Evolutionary conservation across 1,140 invertebrate species (phyloP).

Genomic region (Reticulitermes speratus): DNA sequence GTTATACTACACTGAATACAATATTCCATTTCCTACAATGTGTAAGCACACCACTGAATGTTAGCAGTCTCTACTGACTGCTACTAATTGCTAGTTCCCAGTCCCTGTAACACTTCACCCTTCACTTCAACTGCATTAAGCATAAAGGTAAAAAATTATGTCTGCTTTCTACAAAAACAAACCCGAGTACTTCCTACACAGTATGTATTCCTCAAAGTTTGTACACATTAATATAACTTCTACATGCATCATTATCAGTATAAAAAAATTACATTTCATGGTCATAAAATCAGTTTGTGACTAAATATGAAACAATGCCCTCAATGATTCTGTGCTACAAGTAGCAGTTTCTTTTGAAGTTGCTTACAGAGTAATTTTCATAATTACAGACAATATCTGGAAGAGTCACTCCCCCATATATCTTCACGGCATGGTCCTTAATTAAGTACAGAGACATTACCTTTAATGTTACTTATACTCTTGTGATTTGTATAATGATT

Average conservation of each 20-base stretch:
- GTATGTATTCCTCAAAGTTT: conserved; percentile 6
- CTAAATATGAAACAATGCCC: not conserved
- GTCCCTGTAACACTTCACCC: no score
- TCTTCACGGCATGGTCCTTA: no score
- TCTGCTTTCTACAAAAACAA: not conserved
- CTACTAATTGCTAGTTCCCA: no score
- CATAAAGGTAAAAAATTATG: no score
- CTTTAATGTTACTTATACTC: no score
- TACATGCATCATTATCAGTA: not conserved
- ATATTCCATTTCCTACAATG: no score
- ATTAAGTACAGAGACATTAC: no score
- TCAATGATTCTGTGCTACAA: not conserved
- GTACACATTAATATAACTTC: not conserved
- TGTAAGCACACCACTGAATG: no score
- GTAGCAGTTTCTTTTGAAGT: not conserved
- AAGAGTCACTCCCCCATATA: not conserved
- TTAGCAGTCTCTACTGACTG: no score
- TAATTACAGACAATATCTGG: not conserved
- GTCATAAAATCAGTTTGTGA: not conserved
- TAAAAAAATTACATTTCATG: not conserved
- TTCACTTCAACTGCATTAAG: no score
- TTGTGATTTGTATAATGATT: no score
- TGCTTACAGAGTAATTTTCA: not conserved
- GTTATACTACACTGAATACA: no score
- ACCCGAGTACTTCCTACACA: not conserved